Evolutionary conservation across 2,113 vertebrate species (phyloP), one percentile per base, ranked within the genome.

Genomic region (Scalopus aquaticus): DNA sequence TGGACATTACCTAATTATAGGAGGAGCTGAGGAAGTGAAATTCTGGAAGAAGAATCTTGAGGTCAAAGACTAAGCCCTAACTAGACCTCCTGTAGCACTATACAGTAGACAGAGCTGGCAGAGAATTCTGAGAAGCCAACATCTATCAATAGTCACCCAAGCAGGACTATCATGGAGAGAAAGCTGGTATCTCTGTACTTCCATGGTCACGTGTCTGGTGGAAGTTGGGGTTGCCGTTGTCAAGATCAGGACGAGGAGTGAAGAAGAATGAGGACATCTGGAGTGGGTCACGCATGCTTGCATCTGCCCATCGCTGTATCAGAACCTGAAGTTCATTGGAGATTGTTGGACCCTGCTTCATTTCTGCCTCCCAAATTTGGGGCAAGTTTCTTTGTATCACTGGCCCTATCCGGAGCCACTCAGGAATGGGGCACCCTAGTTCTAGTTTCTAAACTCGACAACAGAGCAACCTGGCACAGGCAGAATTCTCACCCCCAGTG

Each of bases 231-330:
- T 39, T n/a, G 24, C 42, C 42, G 12, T 32, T 22, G 19, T 2
- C 10, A 77, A 76, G 54, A n/a, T 0, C 8, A 49, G 13, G 46
- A 6, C 39, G 28, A 39, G 20, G 56, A 69, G 60, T 6, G 37
- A 69, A 69, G 44, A 16, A 60, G 35, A 49, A 20, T 1, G 62
- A 72, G 6, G 26, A 26, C 37, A 6, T 69, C 22, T 37, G 17
- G 42, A 30, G 56, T 28, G 0, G 3, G 4, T 9, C 10, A 54
- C 9, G 51, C 51, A 17, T 17, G 28, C 70, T 54, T 56, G 37
- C 22, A 1, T 8, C n/a, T n/a, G 17, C 6, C 37, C 44, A 2
- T 77, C 37, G 7, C 15, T 20, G 1, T 4, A 7, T 19, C 35
- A 78, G 80, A 69, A 30, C 20, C 9, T 8, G 2, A 81, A 28